Evolutionary conservation across 2,797 vertebrate genomes (phyloP).

Genomic region (Tokudaia tokunoshimensis): DNA sequence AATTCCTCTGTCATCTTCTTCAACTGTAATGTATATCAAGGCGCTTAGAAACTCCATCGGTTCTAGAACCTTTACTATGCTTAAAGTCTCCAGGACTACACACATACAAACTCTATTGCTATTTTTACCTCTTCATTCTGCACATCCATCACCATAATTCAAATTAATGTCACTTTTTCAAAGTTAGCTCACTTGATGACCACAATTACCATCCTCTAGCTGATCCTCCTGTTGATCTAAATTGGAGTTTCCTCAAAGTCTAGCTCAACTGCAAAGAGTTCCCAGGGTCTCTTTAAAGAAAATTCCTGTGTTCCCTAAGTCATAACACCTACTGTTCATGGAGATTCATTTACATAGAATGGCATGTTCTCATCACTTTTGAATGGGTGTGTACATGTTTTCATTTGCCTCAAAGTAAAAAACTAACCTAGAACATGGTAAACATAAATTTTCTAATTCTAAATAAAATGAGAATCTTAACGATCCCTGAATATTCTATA

Average conservation of each 20-base stretch:
- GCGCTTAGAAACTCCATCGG: neutral
- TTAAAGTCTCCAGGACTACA: neutral
- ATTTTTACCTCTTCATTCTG: neutral
- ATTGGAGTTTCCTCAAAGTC: neutral
- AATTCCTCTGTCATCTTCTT: neutral
- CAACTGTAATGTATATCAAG: neutral
- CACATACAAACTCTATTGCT: neutral
- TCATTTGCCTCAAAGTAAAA: neutral
- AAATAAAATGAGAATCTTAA: neutral
- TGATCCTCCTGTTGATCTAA: neutral
- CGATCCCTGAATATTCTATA: neutral
- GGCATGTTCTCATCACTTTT: neutral
- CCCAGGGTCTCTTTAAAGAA: neutral
- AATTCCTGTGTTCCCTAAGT: neutral
- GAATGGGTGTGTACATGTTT: neutral
- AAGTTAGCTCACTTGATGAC: neutral
- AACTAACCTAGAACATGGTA: neutral
- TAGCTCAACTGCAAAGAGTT: neutral
- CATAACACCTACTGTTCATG: neutral
- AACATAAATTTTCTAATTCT: slow-evolving; percentile 21
- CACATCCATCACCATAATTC: neutral
- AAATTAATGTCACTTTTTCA: neutral
- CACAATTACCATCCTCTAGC: neutral
- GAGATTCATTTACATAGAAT: neutral
- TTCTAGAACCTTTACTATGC: neutral